Evolutionary conservation across 2,888 invertebrate genomes (phyloP), one percentile per base, ranked within the genome.

Genomic region (Myopa tessellatipennis): DNA sequence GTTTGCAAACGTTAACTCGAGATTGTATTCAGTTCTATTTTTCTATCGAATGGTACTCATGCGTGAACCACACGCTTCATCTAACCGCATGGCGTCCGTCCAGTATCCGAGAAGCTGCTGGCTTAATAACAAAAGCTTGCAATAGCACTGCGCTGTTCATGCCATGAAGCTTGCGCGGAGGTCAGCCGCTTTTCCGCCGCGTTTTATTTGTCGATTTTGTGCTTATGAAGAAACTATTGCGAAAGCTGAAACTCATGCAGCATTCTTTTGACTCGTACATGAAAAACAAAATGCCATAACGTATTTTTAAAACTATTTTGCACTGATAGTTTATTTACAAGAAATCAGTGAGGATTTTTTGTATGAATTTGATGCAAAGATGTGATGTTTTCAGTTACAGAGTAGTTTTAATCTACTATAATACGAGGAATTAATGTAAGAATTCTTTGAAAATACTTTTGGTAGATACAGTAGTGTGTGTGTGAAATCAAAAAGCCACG

Each of bases 181-280:
- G 71, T 71, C 71, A 71, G 58, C 58, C 18, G 34, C 34, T 71
- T 71, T 71, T 58, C 71, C 58, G 26, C 26, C 26, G 40, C 26
- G 71, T 55, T 71, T 58, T 4, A 52, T 52, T 34, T 14, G 50
- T 52, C 14, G 4, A 5, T 70, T 26, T 26, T 55, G 55, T n/a
- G 71, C 58, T 71, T 58, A n/a, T 38, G 26, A 38, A 58, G 71
- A 38, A 71, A 71, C 36, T 14, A 71, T 55, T 71, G 7, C 34
- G 58, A 71, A 71, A 71, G 26, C 16, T 16, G 69, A 1, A 58
- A 26, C 58, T 55, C 12, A 26, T 36, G 36, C 36, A n/a, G 58
- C 71, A 71, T 71, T 71, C 58, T 55, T 58, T 8, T 63, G n/a
- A 4, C 50, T 50, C 50, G 10, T 50, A 14, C 1, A 61, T 61